Evolutionary conservation across 2,797 vertebrate genomes (phyloP).

Genomic region (Chelon labrosus): DNA sequence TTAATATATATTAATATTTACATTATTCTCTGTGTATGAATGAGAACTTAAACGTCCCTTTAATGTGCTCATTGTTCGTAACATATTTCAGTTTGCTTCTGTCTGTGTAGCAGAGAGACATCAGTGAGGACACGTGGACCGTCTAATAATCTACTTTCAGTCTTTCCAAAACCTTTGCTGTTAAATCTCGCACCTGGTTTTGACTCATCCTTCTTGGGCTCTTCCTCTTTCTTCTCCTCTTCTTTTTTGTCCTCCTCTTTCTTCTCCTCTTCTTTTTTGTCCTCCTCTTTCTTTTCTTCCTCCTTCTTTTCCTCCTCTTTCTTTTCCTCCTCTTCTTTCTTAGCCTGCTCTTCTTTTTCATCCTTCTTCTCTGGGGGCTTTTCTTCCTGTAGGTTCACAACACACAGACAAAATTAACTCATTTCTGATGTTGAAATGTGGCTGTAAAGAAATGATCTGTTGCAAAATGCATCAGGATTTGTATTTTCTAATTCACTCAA

Average conservation of each 20-base stretch:
- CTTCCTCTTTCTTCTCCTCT: slow-evolving; percentile 14
- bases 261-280: slow-evolving; percentile 26
- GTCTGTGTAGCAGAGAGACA: neutral
- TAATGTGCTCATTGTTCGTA: neutral
- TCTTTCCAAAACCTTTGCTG: too few species aligned
- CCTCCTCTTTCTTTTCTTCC: slow-evolving; percentile 6
- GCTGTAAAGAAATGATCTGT: too few species aligned
- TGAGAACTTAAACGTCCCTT: neutral
- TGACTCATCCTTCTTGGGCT: slow-evolving; percentile 54
- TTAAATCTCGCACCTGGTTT: slow-evolving; percentile 41
- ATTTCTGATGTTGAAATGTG: too few species aligned
- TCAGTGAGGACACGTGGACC: slow-evolving; percentile 4
- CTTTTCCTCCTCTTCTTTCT: slow-evolving; percentile 46
- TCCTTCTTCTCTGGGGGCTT: slow-evolving; percentile 65
- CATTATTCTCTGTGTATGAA: too few species aligned
- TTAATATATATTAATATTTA: too few species aligned
- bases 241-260: slow-evolving; percentile 18
- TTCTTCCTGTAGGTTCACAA: slow-evolving; percentile 61
- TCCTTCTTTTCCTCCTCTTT: slow-evolving; percentile 14
- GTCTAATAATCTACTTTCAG: neutral
- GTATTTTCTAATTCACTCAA: neutral
- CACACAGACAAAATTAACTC: too few species aligned
- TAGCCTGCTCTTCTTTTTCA: slow-evolving; percentile 52
- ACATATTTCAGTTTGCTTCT: neutral
- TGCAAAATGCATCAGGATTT: neutral